These are phyloP conservation scores for Muscidifurax raptorellus DNA, from an alignment of 1,140 invertebrate genomes.

Conservation along the genomic window DNA sequence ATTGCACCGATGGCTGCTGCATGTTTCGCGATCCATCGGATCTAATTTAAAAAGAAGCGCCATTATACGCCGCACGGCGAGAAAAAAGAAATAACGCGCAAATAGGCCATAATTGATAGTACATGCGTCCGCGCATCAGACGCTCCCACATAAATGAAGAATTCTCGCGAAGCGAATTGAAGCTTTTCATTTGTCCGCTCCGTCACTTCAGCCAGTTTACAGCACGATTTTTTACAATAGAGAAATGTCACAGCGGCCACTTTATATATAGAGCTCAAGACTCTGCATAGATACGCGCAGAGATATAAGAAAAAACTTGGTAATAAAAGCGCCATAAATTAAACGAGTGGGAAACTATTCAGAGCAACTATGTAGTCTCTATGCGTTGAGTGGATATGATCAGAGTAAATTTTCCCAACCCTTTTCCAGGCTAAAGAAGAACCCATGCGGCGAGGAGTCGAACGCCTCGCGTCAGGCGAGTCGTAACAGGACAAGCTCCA, in stretches of 20 bases:
- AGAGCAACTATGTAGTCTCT: no score
- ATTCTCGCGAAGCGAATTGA: slow-evolving; percentile 31
- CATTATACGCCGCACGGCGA: no score
- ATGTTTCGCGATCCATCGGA: no score
- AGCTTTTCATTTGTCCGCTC: slow-evolving; percentile 5
- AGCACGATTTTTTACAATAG: slow-evolving; percentile 15
- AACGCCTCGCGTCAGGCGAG: neutral
- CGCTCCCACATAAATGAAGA: slow-evolving; percentile 13
- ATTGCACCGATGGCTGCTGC: no score
- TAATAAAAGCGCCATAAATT: no score
- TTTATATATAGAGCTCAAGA: no score
- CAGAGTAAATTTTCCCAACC: no score
- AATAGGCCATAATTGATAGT: neutral
- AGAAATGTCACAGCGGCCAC: neutral
- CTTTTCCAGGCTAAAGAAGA: neutral
- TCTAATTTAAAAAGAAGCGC: no score
- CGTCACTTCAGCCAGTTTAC: slow-evolving; percentile 23
- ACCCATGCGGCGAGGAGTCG: neutral
- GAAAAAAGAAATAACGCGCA: neutral
- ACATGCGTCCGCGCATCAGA: neutral
- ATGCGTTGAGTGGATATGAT: no score
- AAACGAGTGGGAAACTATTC: no score
- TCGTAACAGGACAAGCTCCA: neutral
- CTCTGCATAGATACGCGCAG: no score
- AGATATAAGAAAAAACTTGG: no score